A percentile compares a stretch with the other conserved stretches of the same genome.
These are phyloP conservation scores for Hesperophylax magnus DNA, from an alignment of 1,140 invertebrate genomes.

Conservation along the genomic window DNA sequence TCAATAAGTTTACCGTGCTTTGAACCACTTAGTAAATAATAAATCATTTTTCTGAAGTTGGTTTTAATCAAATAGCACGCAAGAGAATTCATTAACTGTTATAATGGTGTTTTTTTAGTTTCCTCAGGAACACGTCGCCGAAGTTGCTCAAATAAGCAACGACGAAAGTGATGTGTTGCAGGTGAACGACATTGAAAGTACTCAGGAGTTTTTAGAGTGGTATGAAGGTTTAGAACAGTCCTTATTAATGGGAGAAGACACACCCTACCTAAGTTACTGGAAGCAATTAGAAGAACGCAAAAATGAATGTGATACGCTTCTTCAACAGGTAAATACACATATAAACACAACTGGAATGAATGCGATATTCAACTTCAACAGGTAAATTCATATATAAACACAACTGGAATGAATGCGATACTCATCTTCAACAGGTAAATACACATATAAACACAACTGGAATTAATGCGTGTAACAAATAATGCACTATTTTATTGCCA, in stretches of 20 bases:
- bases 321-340: conserved; percentile 69
- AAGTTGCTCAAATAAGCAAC: conserved; percentile 6
- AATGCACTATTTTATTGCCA: no score
- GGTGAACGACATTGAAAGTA: conserved; percentile 63
- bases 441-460: not conserved
- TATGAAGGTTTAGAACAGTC: conserved; percentile 78
- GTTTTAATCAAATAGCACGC: no score
- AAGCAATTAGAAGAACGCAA: conserved; percentile 78
- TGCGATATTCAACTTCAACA: no score
- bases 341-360: no score
- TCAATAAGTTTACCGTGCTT: no score
- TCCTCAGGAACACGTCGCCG: conserved; percentile 12
- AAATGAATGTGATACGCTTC: conserved; percentile 80
- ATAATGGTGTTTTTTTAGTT: not conserved
- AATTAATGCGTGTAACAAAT: no score
- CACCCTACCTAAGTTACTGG: conserved; percentile 78
- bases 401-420: conserved; percentile 81
- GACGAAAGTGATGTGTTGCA: conserved; percentile 43
- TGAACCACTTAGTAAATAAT: no score
- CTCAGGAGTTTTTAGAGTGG: conserved; percentile 75
- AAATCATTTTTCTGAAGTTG: no score
- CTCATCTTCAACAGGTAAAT: conserved; percentile 75
- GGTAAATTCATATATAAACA: no score
- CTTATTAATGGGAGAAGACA: conserved; percentile 76
- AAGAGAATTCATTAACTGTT: no score